Conservation (phyloP, 2,888 invertebrate genomes). For the Corythucha ciliata region DNA sequence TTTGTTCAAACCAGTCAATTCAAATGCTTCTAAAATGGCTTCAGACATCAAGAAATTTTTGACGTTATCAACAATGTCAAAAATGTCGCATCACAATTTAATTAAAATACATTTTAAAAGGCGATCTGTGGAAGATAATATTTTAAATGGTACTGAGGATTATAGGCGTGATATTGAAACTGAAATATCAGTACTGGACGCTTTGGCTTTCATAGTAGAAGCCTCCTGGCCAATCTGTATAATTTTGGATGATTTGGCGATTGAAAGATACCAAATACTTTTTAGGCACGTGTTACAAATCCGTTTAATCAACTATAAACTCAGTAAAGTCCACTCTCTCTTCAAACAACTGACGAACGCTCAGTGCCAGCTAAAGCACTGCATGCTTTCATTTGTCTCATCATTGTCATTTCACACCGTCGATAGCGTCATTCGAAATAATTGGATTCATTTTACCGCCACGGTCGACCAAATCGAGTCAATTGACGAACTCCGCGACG, state of each 20-base stretch:
- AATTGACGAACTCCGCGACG: constrained; percentile 73
- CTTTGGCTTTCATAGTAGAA: constrained; percentile 86
- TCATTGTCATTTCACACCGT: constrained; percentile 98
- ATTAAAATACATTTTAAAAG: too few relatives aligned
- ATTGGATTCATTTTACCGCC: constrained; percentile 81
- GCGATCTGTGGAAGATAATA: too few relatives aligned
- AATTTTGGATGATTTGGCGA: constrained; percentile 79
- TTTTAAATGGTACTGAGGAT: too few relatives aligned
- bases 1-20: too few relatives aligned
- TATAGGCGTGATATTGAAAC: background rate
- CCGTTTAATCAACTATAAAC: constrained; percentile 70
- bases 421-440: constrained; percentile 93
- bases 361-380: constrained; percentile 56
- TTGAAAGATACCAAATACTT: constrained; percentile 92
- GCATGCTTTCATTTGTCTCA: constrained; percentile 93
- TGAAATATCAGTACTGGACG: constrained; percentile 66
- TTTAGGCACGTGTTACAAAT: constrained; percentile 84
- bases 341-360: constrained; percentile 45
- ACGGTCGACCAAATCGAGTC: constrained; percentile 53
- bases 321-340: constrained; percentile 77
- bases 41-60: too few relatives aligned
- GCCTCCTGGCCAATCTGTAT: constrained; percentile 94
- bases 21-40: too few relatives aligned
- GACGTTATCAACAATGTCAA: too few relatives aligned
- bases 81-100: too few relatives aligned